Conservation (phyloP, 2,113 vertebrate species). For the Struthio camelus region DNA sequence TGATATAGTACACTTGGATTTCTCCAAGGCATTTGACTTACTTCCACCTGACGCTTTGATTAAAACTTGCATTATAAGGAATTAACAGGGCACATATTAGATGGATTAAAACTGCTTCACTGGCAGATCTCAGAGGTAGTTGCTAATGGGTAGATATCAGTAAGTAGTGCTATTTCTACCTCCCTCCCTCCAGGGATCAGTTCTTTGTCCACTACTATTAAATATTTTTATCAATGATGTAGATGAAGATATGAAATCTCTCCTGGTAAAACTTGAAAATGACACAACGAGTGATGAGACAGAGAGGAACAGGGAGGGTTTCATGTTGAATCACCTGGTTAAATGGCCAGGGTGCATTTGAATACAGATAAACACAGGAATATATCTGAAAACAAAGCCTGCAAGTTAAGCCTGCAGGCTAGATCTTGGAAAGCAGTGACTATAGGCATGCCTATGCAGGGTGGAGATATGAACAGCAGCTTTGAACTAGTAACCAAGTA, state of each 20-base stretch:
- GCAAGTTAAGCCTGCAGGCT: neutral
- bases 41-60: constrained; percentile 71
- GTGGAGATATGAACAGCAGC: neutral
- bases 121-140: constrained; percentile 57
- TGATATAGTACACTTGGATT: constrained; percentile 7
- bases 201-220: constrained; percentile 15
- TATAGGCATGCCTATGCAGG: neutral
- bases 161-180: constrained; percentile 32
- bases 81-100: constrained; percentile 64
- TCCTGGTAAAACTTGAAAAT: constrained; percentile 41
- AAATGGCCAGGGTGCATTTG: neutral
- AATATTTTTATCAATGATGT: constrained; percentile 45
- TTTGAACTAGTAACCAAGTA: neutral
- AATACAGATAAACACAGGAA: neutral
- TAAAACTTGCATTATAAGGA: constrained; percentile 70
- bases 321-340: neutral
- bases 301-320: neutral
- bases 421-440: neutral
- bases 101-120: constrained; percentile 64
- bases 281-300: neutral
- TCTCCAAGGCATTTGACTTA: constrained; percentile 61
- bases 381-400: neutral
- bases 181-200: neutral
- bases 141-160: constrained; percentile 59
- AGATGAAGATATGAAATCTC: constrained; percentile 41